Evolutionary conservation across 1,140 invertebrate species (phyloP).

Genomic region (Panagrolaimus sp.): DNA sequence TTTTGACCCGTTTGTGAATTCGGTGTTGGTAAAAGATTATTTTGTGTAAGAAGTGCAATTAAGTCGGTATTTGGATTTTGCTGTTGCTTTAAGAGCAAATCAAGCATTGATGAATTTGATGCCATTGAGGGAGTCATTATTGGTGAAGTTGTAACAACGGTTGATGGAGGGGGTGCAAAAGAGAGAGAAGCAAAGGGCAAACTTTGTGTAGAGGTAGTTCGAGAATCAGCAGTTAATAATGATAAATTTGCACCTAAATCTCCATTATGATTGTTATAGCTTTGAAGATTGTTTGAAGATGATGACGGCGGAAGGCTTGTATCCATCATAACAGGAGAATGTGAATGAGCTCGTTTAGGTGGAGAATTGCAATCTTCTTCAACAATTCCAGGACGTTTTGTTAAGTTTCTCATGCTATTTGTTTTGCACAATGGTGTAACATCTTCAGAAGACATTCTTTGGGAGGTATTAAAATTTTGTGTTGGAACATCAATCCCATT

Average conservation of each 20-base stretch:
- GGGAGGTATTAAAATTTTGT: slow-evolving; percentile 14
- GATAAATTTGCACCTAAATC: slow-evolving; percentile 3
- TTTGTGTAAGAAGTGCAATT: slow-evolving; percentile 15
- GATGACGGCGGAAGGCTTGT: slow-evolving; percentile 12
- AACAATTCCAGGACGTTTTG: neutral
- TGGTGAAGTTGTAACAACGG: neutral
- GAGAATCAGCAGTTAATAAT: slow-evolving; percentile 14
- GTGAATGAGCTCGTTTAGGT: slow-evolving; percentile 47
- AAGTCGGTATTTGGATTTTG: neutral
- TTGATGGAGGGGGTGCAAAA: neutral
- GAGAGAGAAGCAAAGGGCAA: neutral
- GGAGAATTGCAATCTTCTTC: slow-evolving; percentile 14
- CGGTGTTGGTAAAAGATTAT: slow-evolving; percentile 10
- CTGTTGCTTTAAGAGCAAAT: neutral
- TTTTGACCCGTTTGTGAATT: neutral
- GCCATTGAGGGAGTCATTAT: neutral
- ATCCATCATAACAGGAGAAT: slow-evolving; percentile 41
- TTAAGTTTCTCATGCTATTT: slow-evolving; percentile 32
- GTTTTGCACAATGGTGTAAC: slow-evolving; percentile 20
- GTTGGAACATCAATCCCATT: slow-evolving; percentile 26
- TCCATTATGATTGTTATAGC: slow-evolving; percentile 9
- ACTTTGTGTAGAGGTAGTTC: slow-evolving; percentile 15
- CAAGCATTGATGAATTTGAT: neutral
- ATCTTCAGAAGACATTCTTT: neutral
- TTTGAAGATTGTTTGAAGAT: slow-evolving; percentile 20